Conservation (phyloP, 2,113 vertebrate genomes). For the Phasianus colchicus region DNA sequence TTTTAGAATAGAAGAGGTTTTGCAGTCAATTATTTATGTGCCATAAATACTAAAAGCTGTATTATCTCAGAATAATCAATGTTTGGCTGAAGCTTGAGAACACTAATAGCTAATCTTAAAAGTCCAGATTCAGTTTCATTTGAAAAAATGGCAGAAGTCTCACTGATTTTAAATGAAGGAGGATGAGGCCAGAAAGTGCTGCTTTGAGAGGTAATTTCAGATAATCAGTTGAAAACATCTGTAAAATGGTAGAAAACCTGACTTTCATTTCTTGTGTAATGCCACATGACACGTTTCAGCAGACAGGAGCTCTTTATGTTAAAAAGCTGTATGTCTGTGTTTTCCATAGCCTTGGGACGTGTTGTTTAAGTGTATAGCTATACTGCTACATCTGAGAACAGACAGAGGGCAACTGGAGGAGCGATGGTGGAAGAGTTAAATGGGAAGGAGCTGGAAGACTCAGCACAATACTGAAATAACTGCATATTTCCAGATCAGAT, state of each 20-base stretch:
- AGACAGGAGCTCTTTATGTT: neutral
- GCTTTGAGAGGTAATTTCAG: constrained; percentile 1
- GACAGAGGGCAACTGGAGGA: neutral
- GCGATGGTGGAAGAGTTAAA: neutral
- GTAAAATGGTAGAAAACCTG: constrained; percentile 1
- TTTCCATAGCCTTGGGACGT: neutral
- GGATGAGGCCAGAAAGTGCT: neutral
- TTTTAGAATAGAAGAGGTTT: constrained; percentile 21
- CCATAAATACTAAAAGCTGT: constrained; percentile 34
- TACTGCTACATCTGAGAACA: neutral
- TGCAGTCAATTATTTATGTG: constrained; percentile 67
- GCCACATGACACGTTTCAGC: neutral
- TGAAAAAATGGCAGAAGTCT: constrained; percentile 42
- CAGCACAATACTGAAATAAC: neutral
- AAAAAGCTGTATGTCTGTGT: neutral
- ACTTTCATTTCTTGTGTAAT: neutral
- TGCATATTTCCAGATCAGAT: neutral
- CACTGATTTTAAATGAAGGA: neutral
- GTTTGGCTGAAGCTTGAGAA: constrained; percentile 55
- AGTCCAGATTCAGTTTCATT: constrained; percentile 34
- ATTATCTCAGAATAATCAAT: constrained; percentile 65
- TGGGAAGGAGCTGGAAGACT: neutral
- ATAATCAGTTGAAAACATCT: neutral
- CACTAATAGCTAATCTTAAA: constrained; percentile 36
- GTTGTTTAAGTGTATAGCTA: neutral